Base-by-base conservation (phyloP, 2,797 vertebrate genomes). In the Pelobates cultripes region DNA sequence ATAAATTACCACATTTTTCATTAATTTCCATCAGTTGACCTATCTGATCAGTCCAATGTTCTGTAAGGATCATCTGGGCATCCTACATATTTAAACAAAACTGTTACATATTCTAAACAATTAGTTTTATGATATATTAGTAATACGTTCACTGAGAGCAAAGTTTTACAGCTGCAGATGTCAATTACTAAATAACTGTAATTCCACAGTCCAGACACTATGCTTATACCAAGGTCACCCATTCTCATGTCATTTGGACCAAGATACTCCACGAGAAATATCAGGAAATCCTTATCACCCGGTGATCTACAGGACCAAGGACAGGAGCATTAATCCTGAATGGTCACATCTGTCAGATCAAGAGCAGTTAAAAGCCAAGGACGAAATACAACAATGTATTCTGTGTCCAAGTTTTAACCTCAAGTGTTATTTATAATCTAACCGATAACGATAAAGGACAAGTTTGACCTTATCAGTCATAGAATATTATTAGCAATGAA, bases 281-380 rank as follows among this genome's bases (percentile, higher is more conserved):
- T 64, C n/a, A 64, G 61, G 61, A 64, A 12, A 64, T 64, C 61
- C 57, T 64, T 64, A 64, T 64, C 61, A 40, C 61, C 6, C 28
- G 61, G 61, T 64, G 61, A 64, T 64, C 61, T 64, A 17, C 28
- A n/a, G n/a, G 61, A 64, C 61, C 61, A 64, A 64, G 61, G 14
- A 64, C 10, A 40, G 61, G 28, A 64, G 17, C 61, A 64, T 64
- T 64, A 64, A 64, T 64, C 17, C 28, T 64, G 14, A 64, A 64
- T 40, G 61, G 61, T 64, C 61, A 64, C 61, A 64, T 28, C 61
- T 64, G 61, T 64, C 61, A 64, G 61, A 64, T 64, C 61, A 64
- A 64, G 61, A 64, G 61, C 61, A 64, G 61, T 64, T 28, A 3
- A 64, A 64, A 64, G n/a, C 61, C 61, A 40, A 64, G 61, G 61